Conservation (phyloP, 2,797 vertebrate species). For the Linurgus olivaceus region DNA sequence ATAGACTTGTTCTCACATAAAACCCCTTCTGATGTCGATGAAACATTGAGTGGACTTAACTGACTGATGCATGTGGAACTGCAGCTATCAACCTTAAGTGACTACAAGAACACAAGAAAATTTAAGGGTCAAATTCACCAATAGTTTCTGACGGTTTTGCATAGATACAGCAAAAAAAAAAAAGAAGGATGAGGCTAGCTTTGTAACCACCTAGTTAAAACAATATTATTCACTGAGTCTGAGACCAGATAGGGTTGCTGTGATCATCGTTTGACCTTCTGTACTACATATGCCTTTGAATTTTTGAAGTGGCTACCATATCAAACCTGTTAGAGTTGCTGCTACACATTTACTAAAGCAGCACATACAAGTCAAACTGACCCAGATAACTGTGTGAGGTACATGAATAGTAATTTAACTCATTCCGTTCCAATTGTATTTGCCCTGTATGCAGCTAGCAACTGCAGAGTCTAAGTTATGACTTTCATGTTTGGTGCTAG, state of each 20-base stretch:
- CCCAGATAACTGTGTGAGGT: not conserved
- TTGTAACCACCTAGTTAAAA: not conserved
- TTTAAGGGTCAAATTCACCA: not conserved
- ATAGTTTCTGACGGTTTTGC: not conserved
- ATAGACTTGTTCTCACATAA: not conserved
- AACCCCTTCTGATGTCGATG: not conserved
- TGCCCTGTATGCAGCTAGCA: not conserved
- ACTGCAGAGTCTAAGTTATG: not conserved
- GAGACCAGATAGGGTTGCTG: not conserved
- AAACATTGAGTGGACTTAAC: not conserved
- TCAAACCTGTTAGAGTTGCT: not conserved
- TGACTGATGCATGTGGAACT: not conserved
- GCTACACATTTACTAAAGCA: not conserved
- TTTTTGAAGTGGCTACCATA: not conserved
- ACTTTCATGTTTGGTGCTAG: not conserved
- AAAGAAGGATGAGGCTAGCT: not conserved
- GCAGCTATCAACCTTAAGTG: accelerated
- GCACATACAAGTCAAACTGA: not conserved
- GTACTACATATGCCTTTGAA: not conserved
- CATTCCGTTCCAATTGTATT: not conserved
- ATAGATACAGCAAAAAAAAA: not conserved
- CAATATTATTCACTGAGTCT: not conserved
- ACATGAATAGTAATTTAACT: not conserved
- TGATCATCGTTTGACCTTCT: not conserved
- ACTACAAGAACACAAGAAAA: not conserved